Base-by-base conservation (phyloP, 2,888 invertebrate genomes). In the Ophonus ardosiacus region DNA sequence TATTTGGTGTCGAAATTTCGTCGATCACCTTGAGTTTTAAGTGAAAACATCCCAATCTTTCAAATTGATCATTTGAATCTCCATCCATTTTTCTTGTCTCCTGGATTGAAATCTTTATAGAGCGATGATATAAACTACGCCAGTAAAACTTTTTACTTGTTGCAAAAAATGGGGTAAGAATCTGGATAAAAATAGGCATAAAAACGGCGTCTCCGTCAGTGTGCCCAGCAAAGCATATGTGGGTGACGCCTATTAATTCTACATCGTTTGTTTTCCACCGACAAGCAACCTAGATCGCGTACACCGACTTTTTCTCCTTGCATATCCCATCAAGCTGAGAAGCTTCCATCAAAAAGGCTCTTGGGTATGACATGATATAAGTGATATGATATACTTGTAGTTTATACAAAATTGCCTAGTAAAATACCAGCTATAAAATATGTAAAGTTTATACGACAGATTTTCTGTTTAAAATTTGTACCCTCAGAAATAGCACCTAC, bases 161-260 rank as follows among this genome's bases (percentile, higher is more conserved):
- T 63, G 63, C 63, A 63, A 63, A 63, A 63, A 63, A 63, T 15
- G 63, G 63, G 63, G 63, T 24, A 63, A 24, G 63, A 17, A 63
- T 63, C 21, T 13, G 17, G 63, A 63, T 63, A 63, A 63, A 63
- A 63, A 63, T 63, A 17, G 24, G 24, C 63, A 63, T 63, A 63
- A 63, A 63, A 63, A 63, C 63, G 7, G 13, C 18, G 63, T 7
- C 24, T 63, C 63, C 63, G 63, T 63, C 63, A 63, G 24, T 63
- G 63, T 63, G 24, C 24, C 63, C 63, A 24, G 31, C 18, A 63
- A 59, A 24, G 24, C 63, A 63, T n/a, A 63, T 63, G 63, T 63
- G 63, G 63, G 24, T 63, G 63, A 63, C 63, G 63, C 63, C 63
- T 63, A 63, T 63, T 63, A 63, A 63, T 63, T 63, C 63, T 63